Evolutionary conservation across 2,113 vertebrate genomes (phyloP), one percentile per base, ranked within the genome.

Genomic region (Tenrec ecaudatus): DNA sequence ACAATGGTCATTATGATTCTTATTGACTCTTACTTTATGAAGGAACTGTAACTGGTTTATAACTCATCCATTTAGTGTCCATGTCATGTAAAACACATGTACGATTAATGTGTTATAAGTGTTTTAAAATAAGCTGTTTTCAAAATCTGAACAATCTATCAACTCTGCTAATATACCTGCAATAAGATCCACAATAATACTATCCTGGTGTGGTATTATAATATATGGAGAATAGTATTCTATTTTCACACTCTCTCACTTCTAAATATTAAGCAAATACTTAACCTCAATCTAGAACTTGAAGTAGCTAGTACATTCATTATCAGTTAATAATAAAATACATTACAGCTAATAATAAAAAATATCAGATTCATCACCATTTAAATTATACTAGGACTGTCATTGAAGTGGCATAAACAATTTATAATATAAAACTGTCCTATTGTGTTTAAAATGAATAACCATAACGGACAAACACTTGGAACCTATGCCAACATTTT

Each of bases 21-120:
- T 76, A 80, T 68, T 81, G 36, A 27, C 27, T 93, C 36, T 89
- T 81, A 91, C 15, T 1, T 17, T 68, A 4, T 68, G 25, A 53
- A 10, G 47, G 47, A 10, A 53, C 6, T 40, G 40, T 40, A 40
- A 66, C 29, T 64, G 71, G 8, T 4, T 78, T n/a, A 78, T 80
- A 89, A 86, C 20, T 79, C 27, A 64, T 92, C 68, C 31, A 80
- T 93, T 92, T 92, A 66, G 23, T 90, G 92, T 90, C 27, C 79
- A 1, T 90, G 79, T 12, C 22, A 68, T 84, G 33, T 43, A 85
- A 86, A 38, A 58, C 25, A 66, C 64, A 66, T 66, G 23, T 38
- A 76, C 62, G 11, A 11, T 36, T 86, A 94, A 68, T 75, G 81
- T 82, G 22, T 88, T 76, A 27, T 0, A 82, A 82, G 8, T 14